Percentiles rank a stretch among this genome's conserved stretches.
Conservation (phyloP, 2,888 invertebrate genomes). For the Ectropis crepuscularia region DNA sequence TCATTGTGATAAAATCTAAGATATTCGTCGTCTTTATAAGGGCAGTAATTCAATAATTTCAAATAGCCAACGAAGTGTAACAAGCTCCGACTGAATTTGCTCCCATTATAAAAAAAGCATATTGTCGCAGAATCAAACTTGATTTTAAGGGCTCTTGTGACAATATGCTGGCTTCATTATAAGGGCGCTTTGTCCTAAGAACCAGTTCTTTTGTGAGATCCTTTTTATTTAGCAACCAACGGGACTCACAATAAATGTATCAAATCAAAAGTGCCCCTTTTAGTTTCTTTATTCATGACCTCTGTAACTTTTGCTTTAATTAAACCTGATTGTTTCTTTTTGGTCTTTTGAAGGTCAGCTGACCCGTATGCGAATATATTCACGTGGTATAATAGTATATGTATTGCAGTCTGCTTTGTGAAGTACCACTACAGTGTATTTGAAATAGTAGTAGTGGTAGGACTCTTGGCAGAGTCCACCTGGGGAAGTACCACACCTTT, state of each 20-base stretch:
- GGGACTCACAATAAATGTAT: constrained; percentile 79
- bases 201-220: constrained; percentile 77
- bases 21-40: constrained; percentile 24
- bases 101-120: constrained; percentile 74
- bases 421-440: too few species aligned
- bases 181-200: constrained; percentile 82
- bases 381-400: not conserved
- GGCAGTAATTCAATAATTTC: constrained; percentile 46
- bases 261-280: constrained; percentile 77
- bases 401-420: too few species aligned
- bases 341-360: constrained; percentile 1
- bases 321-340: constrained; percentile 42
- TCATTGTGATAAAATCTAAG: not conserved
- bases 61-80: constrained; percentile 50
- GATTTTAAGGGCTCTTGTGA: constrained; percentile 75
- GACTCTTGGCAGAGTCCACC: too few species aligned
- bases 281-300: constrained; percentile 74
- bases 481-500: too few species aligned
- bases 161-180: constrained; percentile 83
- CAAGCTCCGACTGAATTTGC: constrained; percentile 51
- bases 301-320: constrained; percentile 69
- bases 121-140: constrained; percentile 71
- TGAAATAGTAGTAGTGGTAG: too few species aligned
- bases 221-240: constrained; percentile 71
- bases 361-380: constrained; percentile 1